Evolutionary conservation across 2,113 vertebrate species (phyloP).

Genomic region (Catharus fuscescens): DNA sequence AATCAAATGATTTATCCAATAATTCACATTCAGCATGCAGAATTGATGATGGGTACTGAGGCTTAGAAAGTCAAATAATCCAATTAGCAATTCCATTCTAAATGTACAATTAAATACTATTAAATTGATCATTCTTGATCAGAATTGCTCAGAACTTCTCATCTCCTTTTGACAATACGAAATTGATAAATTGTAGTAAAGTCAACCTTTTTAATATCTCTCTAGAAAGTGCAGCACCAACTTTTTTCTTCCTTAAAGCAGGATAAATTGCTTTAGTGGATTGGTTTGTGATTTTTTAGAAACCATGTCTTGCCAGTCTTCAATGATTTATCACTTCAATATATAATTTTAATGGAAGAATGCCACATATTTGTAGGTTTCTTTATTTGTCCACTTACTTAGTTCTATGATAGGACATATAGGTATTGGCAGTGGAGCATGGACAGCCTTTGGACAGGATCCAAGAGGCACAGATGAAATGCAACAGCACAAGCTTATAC

Average conservation of each 20-base stretch:
- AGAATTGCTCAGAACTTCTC: background rate
- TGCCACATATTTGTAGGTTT: background rate
- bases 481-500: background rate
- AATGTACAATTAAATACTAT: background rate
- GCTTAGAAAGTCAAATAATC: background rate
- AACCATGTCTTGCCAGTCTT: background rate
- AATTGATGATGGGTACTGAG: background rate
- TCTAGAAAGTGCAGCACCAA: background rate
- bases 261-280: background rate
- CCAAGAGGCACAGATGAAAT: background rate
- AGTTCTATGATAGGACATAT: background rate
- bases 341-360: background rate
- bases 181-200: background rate
- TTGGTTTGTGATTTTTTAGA: background rate
- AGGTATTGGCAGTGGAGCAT: background rate
- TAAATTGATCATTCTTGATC: background rate
- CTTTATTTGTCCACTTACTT: background rate
- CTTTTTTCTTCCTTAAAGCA: background rate
- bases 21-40: background rate
- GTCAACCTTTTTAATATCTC: background rate
- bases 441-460: background rate
- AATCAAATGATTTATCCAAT: background rate
- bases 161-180: background rate
- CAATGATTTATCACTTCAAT: background rate
- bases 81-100: background rate